Percentiles rank a stretch among this genome's conserved stretches.
phyloP scores from a whole-genome alignment of 2,888 invertebrate species.

The Tinea trinotella region DNA sequence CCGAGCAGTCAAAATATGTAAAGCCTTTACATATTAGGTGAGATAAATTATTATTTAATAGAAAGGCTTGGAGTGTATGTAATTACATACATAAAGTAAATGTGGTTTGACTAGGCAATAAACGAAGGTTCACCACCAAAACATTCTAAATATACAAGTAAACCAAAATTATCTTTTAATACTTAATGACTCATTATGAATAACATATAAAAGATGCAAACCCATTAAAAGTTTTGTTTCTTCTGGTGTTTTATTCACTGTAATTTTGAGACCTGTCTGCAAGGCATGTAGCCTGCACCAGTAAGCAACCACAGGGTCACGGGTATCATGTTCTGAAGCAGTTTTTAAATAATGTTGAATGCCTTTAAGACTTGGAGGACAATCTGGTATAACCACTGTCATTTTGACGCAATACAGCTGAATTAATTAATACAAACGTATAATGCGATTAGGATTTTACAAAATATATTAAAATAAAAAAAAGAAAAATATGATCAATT shows the following conservation, averaged over 20 bases:
- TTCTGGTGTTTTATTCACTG: conserved; percentile 82
- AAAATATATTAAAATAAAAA: too few species aligned
- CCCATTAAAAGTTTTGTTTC: conserved; percentile 85
- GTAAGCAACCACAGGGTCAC: conserved; percentile 92
- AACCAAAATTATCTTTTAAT: not conserved
- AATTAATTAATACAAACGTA: too few species aligned
- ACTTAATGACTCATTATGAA: conserved; percentile 19
- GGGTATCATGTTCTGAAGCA: conserved; percentile 90
- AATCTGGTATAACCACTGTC: conserved; percentile 70
- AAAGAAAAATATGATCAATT: too few species aligned
- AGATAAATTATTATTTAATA: too few species aligned
- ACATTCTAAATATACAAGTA: too few species aligned
- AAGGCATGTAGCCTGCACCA: conserved; percentile 95
- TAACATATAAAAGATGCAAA: conserved; percentile 32
- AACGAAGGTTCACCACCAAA: too few species aligned
- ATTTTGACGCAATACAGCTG: conserved; percentile 24
- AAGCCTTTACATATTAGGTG: too few species aligned
- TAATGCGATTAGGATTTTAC: too few species aligned
- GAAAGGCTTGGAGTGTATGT: too few species aligned
- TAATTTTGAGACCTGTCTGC: conserved; percentile 87
- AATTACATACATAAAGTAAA: too few species aligned
- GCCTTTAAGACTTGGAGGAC: conserved; percentile 83
- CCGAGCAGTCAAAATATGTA: too few species aligned
- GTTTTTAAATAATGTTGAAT: conserved; percentile 94
- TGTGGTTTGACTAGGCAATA: too few species aligned